Evolutionary conservation across 2,113 vertebrate species (phyloP), one percentile per base, ranked within the genome.

Genomic region (Gasterosteus nipponicus): DNA sequence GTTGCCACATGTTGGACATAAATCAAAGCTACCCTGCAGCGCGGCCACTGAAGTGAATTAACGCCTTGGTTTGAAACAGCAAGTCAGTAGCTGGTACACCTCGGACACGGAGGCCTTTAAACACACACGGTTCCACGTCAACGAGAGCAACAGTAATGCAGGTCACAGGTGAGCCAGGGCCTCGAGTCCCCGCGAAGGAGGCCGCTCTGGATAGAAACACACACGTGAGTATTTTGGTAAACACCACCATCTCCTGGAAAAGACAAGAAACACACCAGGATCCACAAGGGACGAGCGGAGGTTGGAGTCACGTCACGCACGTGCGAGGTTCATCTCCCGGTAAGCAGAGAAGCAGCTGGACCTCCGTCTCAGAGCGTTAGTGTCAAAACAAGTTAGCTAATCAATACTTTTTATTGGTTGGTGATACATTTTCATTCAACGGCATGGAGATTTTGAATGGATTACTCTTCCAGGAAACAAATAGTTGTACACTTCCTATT

Each of bases 201-300:
- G 59, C 61, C 7, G 1, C 8, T 2, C 39, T 44, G 41, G 33
- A 42, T 10, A 60, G 33, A 51, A 57, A 38, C 9, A 31, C 9
- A 54, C 46, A 22, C 16, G 29, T 12, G 1, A 44, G 72, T 75
- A 1, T 57, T 78, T 71, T 33, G 49, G 11, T 6, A 65, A 79
- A 83, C 11, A 56, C 0, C 68, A 22, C 78, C 82, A 81, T 76
- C 86, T 89, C 64, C 63, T 78, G 84, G 80, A 73, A 51, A 58
- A 35, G 14, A 18, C 18, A 46, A 59, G 51, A 73, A 81, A 38
- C 31, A 10, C 68, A 8, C 1, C 19, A 46, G n/a, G 38, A 22
- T 1, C 14, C 7, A 49, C 6, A 4, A 12, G 2, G 0, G 8
- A 12, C 14, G 51, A 3, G 16, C 39, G n/a, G 0, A 35, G 18